Base-by-base conservation (phyloP, 2,797 vertebrate species). In the Eutrigla gurnardus region DNA sequence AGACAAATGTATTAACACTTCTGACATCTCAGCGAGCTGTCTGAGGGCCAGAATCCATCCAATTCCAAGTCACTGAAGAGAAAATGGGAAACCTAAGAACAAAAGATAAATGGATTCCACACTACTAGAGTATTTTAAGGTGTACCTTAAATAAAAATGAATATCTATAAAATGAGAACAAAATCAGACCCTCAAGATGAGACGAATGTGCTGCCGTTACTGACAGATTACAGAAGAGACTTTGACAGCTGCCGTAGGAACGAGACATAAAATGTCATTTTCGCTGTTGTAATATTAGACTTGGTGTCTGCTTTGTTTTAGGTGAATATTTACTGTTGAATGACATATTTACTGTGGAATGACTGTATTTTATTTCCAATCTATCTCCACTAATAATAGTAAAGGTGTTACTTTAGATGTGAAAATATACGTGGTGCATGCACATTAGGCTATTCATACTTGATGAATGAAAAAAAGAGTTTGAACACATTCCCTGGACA, bases 191-290 rank as follows among this genome's bases (percentile, higher is more conserved):
- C 63, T 5, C 45, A 75, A 58, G 78, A 75, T 13, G 3, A 49
- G 40, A 62, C 9, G 0, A 33, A 37, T 37, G 11, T 8, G 62
- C 45, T 18, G 25, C 14, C 0, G 42, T 43, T 54, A 13, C 50
- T 62, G 67, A 67, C 78, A 67, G 73, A 32, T 62, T 4, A 10
- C 58, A 37, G 58, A 64, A 67, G 60, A 53, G 57, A 15, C 35
- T 40, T 0, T 52, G 73, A 75, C 78, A 72, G 68, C 52, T 3
- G 73, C 68, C 17, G 40, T 6, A 25, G 36, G 47, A 54, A 5
- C 4, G 13, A 70, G 55, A 52, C 78, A 46, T n/a, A 65, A 61
- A 46, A 71, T 43, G 37, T 18, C 1, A 46, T 75, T 63, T 70
- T 17, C 65, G 10, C 18, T 60, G 18, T 12, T 10, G 32, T 68